Percentiles rank a stretch among this genome's conserved stretches.
Conservation (phyloP, 2,888 invertebrate species). For the Eupithecia pulchellata region DNA sequence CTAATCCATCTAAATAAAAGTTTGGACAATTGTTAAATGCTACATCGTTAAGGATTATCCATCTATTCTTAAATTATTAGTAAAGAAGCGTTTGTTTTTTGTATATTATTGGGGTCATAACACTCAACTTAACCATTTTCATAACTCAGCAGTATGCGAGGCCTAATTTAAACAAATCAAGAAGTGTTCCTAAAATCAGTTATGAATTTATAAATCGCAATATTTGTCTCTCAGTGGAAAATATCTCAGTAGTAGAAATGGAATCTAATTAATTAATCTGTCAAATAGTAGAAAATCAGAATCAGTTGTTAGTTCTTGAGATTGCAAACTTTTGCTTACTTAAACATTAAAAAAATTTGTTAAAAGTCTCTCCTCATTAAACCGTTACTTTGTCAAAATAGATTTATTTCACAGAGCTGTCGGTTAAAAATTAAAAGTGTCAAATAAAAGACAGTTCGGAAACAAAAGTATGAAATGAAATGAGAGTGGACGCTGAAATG, state of each 20-base stretch:
- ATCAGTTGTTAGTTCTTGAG: neutral
- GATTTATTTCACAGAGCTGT: neutral
- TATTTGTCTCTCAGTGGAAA: neutral
- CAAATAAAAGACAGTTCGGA: slow-evolving; percentile 48
- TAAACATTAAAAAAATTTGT: too few relatives aligned
- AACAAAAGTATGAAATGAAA: slow-evolving; percentile 34
- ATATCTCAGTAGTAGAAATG: neutral
- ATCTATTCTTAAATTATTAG: neutral
- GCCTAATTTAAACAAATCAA: neutral
- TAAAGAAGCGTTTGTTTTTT: neutral
- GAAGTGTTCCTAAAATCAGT: neutral
- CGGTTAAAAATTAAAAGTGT: slow-evolving; percentile 33
- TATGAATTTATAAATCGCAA: neutral
- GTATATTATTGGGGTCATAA: neutral
- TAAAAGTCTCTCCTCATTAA: neutral
- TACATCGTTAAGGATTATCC: neutral
- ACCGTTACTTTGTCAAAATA: neutral
- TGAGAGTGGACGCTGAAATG: slow-evolving; percentile 45
- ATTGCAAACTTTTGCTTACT: neutral
- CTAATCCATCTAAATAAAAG: neutral
- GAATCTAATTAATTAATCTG: neutral
- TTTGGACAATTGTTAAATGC: neutral
- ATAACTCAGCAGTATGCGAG: neutral
- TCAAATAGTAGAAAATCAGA: neutral
- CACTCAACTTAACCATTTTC: neutral